A percentile compares a stretch with the other conserved stretches of the same genome.
These are phyloP conservation scores for Hestina assimilis DNA, from an alignment of 1,140 invertebrate genomes.

Conservation along the genomic window DNA sequence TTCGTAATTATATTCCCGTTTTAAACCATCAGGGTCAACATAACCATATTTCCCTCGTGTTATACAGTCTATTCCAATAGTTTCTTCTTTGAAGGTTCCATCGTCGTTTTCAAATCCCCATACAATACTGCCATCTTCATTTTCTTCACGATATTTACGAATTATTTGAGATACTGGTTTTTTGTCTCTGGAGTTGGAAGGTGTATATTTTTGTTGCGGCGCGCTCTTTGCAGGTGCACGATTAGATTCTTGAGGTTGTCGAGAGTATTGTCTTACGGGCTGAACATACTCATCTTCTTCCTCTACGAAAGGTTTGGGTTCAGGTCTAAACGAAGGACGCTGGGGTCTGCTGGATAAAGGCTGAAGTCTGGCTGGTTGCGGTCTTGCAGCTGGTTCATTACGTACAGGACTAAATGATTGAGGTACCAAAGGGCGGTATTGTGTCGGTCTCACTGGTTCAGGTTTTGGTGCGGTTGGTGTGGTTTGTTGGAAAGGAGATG, in stretches of 20 bases:
- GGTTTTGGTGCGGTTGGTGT: constrained; percentile 50
- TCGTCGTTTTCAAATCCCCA: constrained; percentile 93
- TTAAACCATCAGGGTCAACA: constrained; percentile 87
- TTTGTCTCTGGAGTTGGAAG: constrained; percentile 70
- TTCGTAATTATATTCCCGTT: constrained; percentile 85
- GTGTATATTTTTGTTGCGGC: constrained; percentile 60
- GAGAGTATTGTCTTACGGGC: constrained; percentile 68
- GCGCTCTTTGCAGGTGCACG: constrained; percentile 63
- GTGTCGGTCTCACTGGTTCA: constrained; percentile 65
- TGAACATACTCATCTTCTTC: constrained; percentile 66
- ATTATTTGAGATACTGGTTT: constrained; percentile 87
- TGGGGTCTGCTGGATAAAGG: constrained; percentile 72
- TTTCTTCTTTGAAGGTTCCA: constrained; percentile 88
- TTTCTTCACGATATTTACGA: constrained; percentile 87
- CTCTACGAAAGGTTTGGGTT: constrained; percentile 61
- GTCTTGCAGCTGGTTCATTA: constrained; percentile 55
- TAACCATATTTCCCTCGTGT: constrained; percentile 91
- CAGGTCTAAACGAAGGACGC: constrained; percentile 71
- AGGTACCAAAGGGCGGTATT: constrained; percentile 56
- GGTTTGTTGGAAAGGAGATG: constrained; percentile 56
- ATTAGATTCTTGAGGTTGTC: constrained; percentile 66
- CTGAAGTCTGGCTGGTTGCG: constrained; percentile 65
- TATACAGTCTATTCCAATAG: constrained; percentile 88
- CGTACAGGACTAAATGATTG: constrained; percentile 60
- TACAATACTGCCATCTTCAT: constrained; percentile 88